These are phyloP conservation scores for Saccopteryx bilineata DNA, from an alignment of 2,113 vertebrate species.

Conservation along the genomic window DNA sequence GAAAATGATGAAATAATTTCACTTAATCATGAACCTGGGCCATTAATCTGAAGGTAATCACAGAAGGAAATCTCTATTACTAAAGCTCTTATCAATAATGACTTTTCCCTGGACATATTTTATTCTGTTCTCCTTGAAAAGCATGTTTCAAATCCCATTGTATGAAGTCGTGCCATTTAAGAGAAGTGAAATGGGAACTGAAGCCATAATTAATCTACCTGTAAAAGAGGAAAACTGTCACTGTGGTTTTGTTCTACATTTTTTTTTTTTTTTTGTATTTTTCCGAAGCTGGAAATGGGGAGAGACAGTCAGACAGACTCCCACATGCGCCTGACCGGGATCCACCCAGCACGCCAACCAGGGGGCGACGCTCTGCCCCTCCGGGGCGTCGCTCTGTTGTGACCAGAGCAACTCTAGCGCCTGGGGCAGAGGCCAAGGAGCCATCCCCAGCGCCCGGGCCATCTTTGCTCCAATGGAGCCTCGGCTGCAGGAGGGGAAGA, in stretches of 20 bases:
- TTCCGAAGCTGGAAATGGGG: too few species aligned
- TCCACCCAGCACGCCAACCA: too few species aligned
- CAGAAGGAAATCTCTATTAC: background rate
- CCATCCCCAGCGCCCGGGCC: too few species aligned
- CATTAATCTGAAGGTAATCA: background rate
- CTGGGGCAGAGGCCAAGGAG: too few species aligned
- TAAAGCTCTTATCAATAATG: background rate
- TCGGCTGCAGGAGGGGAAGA: too few species aligned
- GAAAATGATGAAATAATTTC: background rate
- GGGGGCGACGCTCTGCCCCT: too few species aligned
- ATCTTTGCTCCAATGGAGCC: too few species aligned
- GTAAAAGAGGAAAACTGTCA: background rate
- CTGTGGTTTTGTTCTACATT: background rate
- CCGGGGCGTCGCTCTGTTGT: too few species aligned
- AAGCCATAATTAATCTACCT: background rate
- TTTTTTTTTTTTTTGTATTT: too few species aligned
- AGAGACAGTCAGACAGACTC: too few species aligned
- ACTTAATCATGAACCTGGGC: background rate
- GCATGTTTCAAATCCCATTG: background rate
- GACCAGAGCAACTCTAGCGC: too few species aligned
- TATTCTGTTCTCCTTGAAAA: conserved; percentile 1
- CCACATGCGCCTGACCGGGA: too few species aligned
- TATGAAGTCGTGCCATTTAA: background rate
- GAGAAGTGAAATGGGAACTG: background rate
- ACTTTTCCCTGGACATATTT: background rate